Conservation (phyloP, 1,140 invertebrate species). For the Acyrthosiphon pisum region DNA sequence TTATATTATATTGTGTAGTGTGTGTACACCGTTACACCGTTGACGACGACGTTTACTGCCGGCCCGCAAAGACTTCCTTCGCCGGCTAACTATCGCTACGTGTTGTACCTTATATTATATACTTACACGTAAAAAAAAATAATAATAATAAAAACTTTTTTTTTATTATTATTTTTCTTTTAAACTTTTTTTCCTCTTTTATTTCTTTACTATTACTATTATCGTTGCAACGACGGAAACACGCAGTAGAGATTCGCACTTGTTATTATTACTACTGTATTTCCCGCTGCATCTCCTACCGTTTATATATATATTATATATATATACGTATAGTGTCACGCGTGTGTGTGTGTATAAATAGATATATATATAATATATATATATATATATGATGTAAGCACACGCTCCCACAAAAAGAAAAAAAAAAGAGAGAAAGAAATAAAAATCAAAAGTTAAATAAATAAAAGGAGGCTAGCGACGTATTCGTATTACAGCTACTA, state of each 20-base stretch:
- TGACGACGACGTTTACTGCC: slow-evolving; percentile 37
- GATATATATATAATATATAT: neutral
- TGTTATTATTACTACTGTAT: slow-evolving; percentile 47
- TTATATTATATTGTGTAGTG: neutral
- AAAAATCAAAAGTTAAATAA: slow-evolving; percentile 54
- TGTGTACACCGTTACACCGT: slow-evolving; percentile 7
- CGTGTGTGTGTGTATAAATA: neutral
- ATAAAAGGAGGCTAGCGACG: slow-evolving; percentile 52
- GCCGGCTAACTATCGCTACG: slow-evolving; percentile 20
- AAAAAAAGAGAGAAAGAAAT: slow-evolving; percentile 41
- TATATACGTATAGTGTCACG: neutral
- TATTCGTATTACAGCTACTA: slow-evolving; percentile 54
- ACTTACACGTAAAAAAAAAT: slow-evolving; percentile 42
- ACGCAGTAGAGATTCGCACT: slow-evolving; percentile 51
- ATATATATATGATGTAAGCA: slow-evolving; percentile 13
- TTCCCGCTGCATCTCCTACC: slow-evolving; percentile 15
- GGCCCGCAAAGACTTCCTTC: neutral
- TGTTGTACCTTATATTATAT: slow-evolving; percentile 50
- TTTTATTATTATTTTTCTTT: slow-evolving; percentile 54
- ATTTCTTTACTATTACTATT: slow-evolving; percentile 52
- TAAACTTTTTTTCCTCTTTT: slow-evolving; percentile 49
- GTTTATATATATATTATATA: slow-evolving; percentile 18
- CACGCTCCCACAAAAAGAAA: slow-evolving; percentile 36
- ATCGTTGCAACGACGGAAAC: slow-evolving; percentile 44
- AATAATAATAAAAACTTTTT: slow-evolving; percentile 52